phyloP scores from a whole-genome alignment of 2,797 vertebrate genomes.

The Falco cherrug region DNA sequence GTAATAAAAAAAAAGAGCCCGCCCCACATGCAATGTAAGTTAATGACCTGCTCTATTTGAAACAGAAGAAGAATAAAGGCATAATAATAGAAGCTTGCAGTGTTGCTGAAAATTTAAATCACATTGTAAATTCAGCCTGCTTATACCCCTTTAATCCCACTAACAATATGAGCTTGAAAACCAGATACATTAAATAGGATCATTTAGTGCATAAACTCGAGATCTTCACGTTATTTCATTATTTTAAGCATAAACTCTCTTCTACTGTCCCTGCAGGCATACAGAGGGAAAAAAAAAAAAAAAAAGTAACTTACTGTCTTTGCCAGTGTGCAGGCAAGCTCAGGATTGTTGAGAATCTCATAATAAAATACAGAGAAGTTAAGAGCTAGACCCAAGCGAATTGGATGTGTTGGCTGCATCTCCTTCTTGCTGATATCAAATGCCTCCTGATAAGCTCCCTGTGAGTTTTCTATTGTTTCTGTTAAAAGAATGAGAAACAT shows the following conservation, averaged over 20 bases:
- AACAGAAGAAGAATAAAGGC: not conserved
- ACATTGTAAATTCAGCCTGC: not conserved
- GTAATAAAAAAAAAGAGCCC: no score
- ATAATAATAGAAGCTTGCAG: not conserved
- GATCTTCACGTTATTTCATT: not conserved
- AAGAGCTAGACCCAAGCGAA: slow-evolving; percentile 94
- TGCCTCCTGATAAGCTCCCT: slow-evolving; percentile 88
- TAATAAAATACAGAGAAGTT: slow-evolving; percentile 99
- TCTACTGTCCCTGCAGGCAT: not conserved
- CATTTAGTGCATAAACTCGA: not conserved
- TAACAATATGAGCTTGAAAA: not conserved
- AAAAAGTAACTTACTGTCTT: slow-evolving; percentile 82
- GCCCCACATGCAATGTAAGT: not conserved
- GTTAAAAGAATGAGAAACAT: slow-evolving; percentile 16
- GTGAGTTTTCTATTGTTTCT: slow-evolving; percentile 90
- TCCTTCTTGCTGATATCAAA: slow-evolving; percentile 89
- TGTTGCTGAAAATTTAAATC: not conserved
- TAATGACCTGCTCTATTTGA: not conserved
- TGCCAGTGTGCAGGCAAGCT: slow-evolving; percentile 90
- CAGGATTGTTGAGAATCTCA: slow-evolving; percentile 94
- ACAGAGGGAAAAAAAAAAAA: not conserved
- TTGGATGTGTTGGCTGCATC: slow-evolving; percentile 95
- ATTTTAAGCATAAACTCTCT: not conserved
- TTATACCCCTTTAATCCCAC: not conserved
- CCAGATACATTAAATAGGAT: not conserved